Percentiles rank a stretch among this genome's conserved stretches.
Evolutionary conservation across 2,797 vertebrate species (phyloP).

Genomic region (Centropyge bicolor): DNA sequence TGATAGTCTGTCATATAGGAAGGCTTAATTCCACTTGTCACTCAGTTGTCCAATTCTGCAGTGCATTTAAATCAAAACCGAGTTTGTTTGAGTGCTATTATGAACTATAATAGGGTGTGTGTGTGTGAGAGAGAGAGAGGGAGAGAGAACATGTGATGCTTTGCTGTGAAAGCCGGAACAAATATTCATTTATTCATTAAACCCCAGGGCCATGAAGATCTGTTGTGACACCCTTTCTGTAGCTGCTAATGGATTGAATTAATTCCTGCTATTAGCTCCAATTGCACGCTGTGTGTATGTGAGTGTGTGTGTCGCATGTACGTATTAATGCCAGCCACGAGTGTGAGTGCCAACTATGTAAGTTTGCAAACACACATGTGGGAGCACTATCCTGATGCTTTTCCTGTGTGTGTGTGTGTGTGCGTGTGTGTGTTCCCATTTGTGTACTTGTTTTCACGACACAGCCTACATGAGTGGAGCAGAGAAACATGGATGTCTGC

Average conservation of each 20-base stretch:
- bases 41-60: slow-evolving; percentile 75
- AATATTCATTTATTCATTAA: slow-evolving; percentile 91
- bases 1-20: slow-evolving; percentile 72
- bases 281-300: slow-evolving; percentile 20
- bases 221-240: slow-evolving; percentile 82
- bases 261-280: slow-evolving; percentile 81
- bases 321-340: slow-evolving; percentile 22
- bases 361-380: slow-evolving; percentile 47
- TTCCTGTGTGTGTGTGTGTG: slow-evolving; percentile 15
- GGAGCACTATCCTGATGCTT: slow-evolving; percentile 39
- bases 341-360: slow-evolving; percentile 49
- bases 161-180: slow-evolving; percentile 78
- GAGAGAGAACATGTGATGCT: slow-evolving; percentile 51
- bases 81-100: slow-evolving; percentile 76
- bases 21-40: slow-evolving; percentile 78
- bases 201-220: slow-evolving; percentile 77
- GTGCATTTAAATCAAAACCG: slow-evolving; percentile 77
- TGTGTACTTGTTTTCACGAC: slow-evolving; percentile 70
- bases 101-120: slow-evolving; percentile 65
- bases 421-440: slow-evolving; percentile 35
- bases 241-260: slow-evolving; percentile 85
- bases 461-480: slow-evolving; percentile 72
- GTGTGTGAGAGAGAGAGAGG: background rate
- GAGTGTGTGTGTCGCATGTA: background rate
- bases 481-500: slow-evolving; percentile 68